phyloP scores from a whole-genome alignment of 1,140 invertebrate species.

The Apocrypta bakeri region DNA sequence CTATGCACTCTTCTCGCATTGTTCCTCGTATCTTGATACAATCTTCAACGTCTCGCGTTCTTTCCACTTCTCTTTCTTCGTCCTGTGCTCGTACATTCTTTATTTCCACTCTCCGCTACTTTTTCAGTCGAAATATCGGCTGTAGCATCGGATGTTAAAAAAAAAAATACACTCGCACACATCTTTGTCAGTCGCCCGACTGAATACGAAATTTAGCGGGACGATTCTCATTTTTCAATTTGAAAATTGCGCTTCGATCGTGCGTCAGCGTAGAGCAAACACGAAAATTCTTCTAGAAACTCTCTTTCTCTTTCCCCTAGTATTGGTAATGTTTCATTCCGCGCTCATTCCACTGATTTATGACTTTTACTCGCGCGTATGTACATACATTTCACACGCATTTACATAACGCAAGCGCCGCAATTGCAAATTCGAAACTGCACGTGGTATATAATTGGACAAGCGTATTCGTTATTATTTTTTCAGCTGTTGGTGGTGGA shows the following conservation, averaged over 20 bases:
- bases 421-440: too few species aligned
- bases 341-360: conserved; percentile 22
- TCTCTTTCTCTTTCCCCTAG: too few species aligned
- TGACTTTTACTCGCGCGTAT: neutral
- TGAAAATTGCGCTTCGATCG: neutral
- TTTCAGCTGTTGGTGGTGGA: too few species aligned
- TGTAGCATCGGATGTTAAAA: too few species aligned
- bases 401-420: neutral
- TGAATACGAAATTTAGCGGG: too few species aligned
- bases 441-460: too few species aligned
- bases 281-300: conserved; percentile 8
- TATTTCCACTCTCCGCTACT: neutral
- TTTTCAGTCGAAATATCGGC: neutral
- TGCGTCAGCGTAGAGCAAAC: neutral
- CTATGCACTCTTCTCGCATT: conserved; percentile 4
- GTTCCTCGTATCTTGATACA: neutral
- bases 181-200: too few species aligned
- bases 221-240: neutral
- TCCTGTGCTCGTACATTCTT: neutral
- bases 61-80: neutral
- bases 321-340: conserved; percentile 6
- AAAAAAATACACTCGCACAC: too few species aligned
- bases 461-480: too few species aligned
- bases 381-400: neutral
- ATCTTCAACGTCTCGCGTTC: neutral